Evolutionary conservation across 2,113 vertebrate species (phyloP).

Genomic region (Callopanchax toddi): DNA sequence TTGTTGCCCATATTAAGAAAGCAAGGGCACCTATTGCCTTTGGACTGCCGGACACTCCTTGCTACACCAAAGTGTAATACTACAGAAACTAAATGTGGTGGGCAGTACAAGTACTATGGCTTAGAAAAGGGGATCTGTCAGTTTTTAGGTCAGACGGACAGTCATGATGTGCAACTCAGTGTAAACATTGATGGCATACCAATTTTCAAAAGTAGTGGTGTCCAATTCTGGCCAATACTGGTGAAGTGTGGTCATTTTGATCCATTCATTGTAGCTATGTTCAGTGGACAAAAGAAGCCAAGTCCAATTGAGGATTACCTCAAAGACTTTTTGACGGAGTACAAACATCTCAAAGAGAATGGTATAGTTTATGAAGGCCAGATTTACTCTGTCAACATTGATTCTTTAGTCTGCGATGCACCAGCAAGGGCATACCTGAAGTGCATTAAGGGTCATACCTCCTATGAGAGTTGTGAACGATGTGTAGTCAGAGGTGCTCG

Average conservation of each 20-base stretch:
- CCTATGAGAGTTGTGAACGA: conserved; percentile 32
- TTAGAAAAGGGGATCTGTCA: too few species aligned
- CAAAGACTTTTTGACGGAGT: neutral
- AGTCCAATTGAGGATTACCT: neutral
- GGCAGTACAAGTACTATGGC: too few species aligned
- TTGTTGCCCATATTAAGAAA: too few species aligned
- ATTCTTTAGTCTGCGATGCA: conserved; percentile 2
- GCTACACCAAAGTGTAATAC: too few species aligned
- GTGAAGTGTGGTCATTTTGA: conserved; percentile 33
- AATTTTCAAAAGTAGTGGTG: conserved; percentile 2
- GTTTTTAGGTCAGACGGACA: too few species aligned
- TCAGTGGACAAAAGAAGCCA: neutral
- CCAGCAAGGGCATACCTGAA: conserved; percentile 39
- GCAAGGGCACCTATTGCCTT: too few species aligned
- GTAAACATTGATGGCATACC: too few species aligned
- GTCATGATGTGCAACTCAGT: too few species aligned
- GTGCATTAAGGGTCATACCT: conserved; percentile 43
- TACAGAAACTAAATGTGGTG: too few species aligned
- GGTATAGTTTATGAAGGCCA: too few species aligned
- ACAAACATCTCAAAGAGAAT: too few species aligned
- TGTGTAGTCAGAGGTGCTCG: conserved; percentile 18
- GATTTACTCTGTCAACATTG: neutral
- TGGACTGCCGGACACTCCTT: too few species aligned
- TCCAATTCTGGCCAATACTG: neutral
- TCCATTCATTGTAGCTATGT: conserved; percentile 24